Evolutionary conservation across 2,888 invertebrate species (phyloP), one percentile per base, ranked within the genome.

Genomic region (Agonopterix arenella): DNA sequence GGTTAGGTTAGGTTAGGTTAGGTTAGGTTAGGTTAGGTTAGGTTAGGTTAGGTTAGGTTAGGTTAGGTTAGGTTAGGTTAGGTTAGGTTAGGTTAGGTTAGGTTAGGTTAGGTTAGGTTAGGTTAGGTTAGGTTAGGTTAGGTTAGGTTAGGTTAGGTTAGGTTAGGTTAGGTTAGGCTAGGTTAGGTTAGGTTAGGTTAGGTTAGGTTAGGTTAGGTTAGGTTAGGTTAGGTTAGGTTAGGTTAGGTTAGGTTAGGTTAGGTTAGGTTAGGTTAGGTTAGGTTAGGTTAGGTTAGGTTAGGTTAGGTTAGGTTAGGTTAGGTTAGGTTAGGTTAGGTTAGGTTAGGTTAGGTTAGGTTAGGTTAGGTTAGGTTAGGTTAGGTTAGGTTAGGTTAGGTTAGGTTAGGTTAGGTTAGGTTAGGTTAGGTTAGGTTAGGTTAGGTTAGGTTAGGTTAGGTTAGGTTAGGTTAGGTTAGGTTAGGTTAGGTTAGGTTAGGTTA

Each of bases 11-110:
- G 55, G 55, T 55, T 55, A 53, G 55, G 55, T 55, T 55, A 53
- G 55, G 55, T 55, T 55, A 54, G 54, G 54, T 54, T 54, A 54
- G 54, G 54, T 54, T 54, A 55, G 53, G 55, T 55, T 55, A 55
- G 53, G 55, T 55, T 55, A 53, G 55, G 55, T 55, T 55, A 53
- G 13, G 55, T 55, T 55, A 53, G 55, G 55, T 13, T 55, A 53
- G 51, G 55, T 52, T 55, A 53, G 49, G 52, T n/a, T n/a, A n/a
- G 52, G 50, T 52, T 49, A 51, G 52, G 52, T 52, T 51, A 51
- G 55, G 52, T 53, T 53, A 53, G 52, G 51, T 55, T 51, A 53
- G 52, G 51, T 52, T 51, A 53, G 55, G 51, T 52, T 51, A 53
- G 55, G 51, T 53, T 51, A 51, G 52, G 51, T 53, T 53, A 55